Evolutionary conservation across 1,140 invertebrate species (phyloP), one percentile per base, ranked within the genome.

Genomic region (Globodera ellingtonae): DNA sequence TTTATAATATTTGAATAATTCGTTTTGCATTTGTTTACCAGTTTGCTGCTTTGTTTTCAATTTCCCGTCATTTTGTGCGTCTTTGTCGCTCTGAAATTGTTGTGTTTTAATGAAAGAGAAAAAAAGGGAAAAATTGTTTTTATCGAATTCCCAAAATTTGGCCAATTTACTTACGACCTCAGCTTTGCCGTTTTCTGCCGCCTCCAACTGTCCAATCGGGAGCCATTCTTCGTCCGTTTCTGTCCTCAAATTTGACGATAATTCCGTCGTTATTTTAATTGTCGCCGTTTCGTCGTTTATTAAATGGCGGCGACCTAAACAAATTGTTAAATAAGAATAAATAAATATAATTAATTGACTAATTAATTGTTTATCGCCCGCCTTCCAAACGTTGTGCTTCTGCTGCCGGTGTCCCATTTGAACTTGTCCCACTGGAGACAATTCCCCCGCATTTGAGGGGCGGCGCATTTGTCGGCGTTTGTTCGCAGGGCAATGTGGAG

Each of bases 391-490:
- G 67, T 47, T 47, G 67, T 47, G 35, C 35, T 21, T 47, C 67
- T 35, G 67, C 13, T 65, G 59, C 2, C 24, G 21, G 21, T 65
- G 35, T 15, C 69, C 9, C 15, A n/a, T n/a, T 56, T 48, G 6
- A 48, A 62, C 24, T 15, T 52, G 44, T 50, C 8, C 21, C 74
- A 21, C n/a, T 15, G 8, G 62, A 35, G 35, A 35, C 35, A 35
- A 35, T 35, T 35, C 35, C 35, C 35, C 35, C 65, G 56, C 78
- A 80, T 67, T 69, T 52, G 52, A 81, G 44, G 52, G 82, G 44
- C n/a, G 79, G 79, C 3, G 50, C 50, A 72, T 79, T 75, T 24
- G 80, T 82, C 44, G 84, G 84, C n/a, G 79, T 84, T 70, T 78
- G 69, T 69, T 52, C 71, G 65, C 84, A 85, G 47, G 79, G 9